phyloP scores from a whole-genome alignment of 1,140 invertebrate species.

The Sycophaga agraensis region DNA sequence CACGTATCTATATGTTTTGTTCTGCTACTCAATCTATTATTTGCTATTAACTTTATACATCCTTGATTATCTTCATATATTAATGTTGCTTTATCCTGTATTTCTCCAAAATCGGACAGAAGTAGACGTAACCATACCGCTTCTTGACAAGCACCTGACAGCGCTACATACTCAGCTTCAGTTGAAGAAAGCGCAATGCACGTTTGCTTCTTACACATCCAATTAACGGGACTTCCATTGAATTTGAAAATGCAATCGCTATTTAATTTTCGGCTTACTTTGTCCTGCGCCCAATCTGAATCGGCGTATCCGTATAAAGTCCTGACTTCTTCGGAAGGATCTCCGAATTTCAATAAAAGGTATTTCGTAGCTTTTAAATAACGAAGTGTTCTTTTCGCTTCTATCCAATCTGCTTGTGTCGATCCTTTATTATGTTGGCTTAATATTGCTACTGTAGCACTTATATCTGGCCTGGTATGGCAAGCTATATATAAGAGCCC shows the following conservation, averaged over 20 bases:
- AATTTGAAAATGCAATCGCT: constrained; percentile 30
- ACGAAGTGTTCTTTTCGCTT: constrained; percentile 32
- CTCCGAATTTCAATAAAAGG: constrained; percentile 4
- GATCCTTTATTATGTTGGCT: constrained; percentile 35
- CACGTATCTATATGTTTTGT: background rate
- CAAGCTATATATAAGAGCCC: background rate
- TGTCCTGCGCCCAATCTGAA: constrained; percentile 31
- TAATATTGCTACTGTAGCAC: constrained; percentile 36
- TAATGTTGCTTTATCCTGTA: constrained; percentile 7
- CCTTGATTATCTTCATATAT: constrained; percentile 35
- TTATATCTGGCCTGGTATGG: background rate
- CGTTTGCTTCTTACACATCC: constrained; percentile 22
- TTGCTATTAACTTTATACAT: constrained; percentile 29
- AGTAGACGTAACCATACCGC: constrained; percentile 28
- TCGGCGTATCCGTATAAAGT: background rate
- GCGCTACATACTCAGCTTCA: constrained; percentile 34
- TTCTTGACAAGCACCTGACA: constrained; percentile 29
- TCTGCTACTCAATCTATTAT: constrained; percentile 24
- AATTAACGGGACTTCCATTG: constrained; percentile 27
- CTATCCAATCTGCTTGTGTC: constrained; percentile 31
- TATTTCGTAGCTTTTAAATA: constrained; percentile 33
- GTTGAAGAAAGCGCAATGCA: constrained; percentile 33
- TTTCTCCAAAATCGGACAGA: constrained; percentile 24
- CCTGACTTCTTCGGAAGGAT: background rate
- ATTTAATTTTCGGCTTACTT: constrained; percentile 32